Percentiles rank a stretch among this genome's conserved stretches.
Conservation (phyloP, 1,140 invertebrate genomes). For the Hycleus phaleratus region DNA sequence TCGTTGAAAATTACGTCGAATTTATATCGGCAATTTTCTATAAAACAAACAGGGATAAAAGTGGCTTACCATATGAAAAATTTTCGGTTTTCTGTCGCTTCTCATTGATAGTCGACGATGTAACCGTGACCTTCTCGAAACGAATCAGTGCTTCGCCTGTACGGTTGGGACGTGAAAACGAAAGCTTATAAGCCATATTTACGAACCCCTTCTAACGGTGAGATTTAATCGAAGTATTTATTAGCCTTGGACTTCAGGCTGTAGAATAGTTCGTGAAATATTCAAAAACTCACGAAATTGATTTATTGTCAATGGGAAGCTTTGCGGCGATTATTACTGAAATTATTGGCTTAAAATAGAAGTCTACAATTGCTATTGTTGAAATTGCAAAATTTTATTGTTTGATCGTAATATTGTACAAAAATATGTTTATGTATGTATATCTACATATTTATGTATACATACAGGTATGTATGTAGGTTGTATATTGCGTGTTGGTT, state of each 20-base stretch:
- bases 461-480: no score
- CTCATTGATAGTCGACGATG: no score
- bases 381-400: no score
- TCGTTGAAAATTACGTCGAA: no score
- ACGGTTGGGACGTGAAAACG: conserved; percentile 14
- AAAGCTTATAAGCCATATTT: conserved; percentile 10
- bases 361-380: background rate
- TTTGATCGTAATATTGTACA: no score
- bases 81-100: no score
- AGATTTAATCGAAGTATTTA: conserved; percentile 17
- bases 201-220: no score
- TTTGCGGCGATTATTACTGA: background rate
- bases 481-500: conserved; percentile 5
- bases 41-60: no score
- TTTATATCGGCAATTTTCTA: no score
- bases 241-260: conserved; percentile 10
- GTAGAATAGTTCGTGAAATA: conserved; percentile 5
- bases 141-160: conserved; percentile 11
- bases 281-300: conserved; percentile 4
- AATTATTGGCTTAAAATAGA: background rate
- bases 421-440: background rate
- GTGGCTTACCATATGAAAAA: no score
- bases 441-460: background rate
- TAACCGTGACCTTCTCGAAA: conserved; percentile 16
- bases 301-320: background rate